Base-by-base conservation (phyloP, 2,888 invertebrate species). In the Chrysomela aeneicollis region DNA sequence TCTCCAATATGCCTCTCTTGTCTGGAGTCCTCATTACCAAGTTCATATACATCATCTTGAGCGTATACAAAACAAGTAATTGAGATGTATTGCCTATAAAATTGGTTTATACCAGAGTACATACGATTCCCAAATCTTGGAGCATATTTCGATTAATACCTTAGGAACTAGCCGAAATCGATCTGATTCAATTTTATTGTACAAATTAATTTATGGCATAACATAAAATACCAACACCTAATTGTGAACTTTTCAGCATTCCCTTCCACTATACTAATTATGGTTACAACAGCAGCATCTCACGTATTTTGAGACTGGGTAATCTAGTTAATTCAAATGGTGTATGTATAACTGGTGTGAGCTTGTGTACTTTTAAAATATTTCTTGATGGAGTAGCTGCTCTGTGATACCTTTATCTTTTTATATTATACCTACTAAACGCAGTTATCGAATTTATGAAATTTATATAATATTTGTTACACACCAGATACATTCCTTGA, bases 221-320 rank as follows among this genome's bases (percentile, higher is more conserved):
- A 49, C 49, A 17, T 49, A 26, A 26, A 26, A 26, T 26, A 26
- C 26, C 26, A 26, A 26, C 4, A 26, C 26, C 4, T 5, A 6
- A 26, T 26, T 26, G 26, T 26, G 26, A 26, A 26, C 26, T 26
- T 26, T 26, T 26, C 26, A 26, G 26, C 26, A 26, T 26, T 26
- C 26, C 26, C 26, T 26, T 26, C 47, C 37, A 37, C n/a, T 47
- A 51, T 55, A 35, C 82, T 51, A 51, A 52, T 30, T 50, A 51
- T 35, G 49, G 32, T 5, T 35, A 51, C 4, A 59, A 59, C 35
- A 59, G 21, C 49, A 51, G 51, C n/a, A 52, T 30, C 21, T 52
- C 52, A 4, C 30, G 15, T 30, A 52, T 52, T 52, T 30, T 52
- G 52, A 52, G 52, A 52, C 30, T 52, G 52, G 52, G 2, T 30